A percentile compares a stretch with the other conserved stretches of the same genome.
phyloP scores from a whole-genome alignment of 1,140 invertebrate genomes.

The Trichogramma pretiosum region DNA sequence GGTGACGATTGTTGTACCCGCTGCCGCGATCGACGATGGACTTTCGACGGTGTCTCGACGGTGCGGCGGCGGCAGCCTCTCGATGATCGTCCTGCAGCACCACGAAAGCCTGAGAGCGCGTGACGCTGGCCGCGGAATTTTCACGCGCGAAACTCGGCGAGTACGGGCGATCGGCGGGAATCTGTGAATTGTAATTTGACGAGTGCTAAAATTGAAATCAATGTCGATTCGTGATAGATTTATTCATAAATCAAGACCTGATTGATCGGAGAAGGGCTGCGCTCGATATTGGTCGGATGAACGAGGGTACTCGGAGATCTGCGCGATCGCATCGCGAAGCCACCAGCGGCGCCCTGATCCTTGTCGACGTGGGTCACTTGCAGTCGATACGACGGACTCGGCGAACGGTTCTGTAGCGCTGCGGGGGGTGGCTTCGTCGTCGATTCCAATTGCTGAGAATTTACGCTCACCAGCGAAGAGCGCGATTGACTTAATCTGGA shows the following conservation, averaged over 20 bases:
- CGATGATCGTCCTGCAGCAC: conserved; percentile 35
- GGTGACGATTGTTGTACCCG: conserved; percentile 12
- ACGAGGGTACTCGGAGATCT: conserved; percentile 25
- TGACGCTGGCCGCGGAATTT: conserved; percentile 9
- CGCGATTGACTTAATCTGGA: no score
- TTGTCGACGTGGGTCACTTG: conserved; percentile 43
- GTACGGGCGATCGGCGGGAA: conserved; percentile 25
- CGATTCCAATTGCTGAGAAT: no score
- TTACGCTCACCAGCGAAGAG: conserved; percentile 21
- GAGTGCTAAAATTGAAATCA: no score
- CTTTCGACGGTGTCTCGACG: conserved; percentile 12
- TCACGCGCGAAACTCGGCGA: conserved; percentile 37
- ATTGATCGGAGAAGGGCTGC: conserved; percentile 17
- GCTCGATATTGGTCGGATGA: conserved; percentile 11
- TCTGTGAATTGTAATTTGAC: no score
- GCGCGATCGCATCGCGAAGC: conserved; percentile 28
- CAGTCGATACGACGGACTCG: conserved; percentile 41
- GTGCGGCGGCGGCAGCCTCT: conserved; percentile 1
- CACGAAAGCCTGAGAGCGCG: conserved; percentile 36
- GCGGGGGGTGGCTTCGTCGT: no score
- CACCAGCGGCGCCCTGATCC: conserved; percentile 36
- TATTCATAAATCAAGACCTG: no score
- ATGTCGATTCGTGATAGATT: no score
- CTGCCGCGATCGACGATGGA: conserved; percentile 8
- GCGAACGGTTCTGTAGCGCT: conserved; percentile 32